A percentile compares a stretch with the other conserved stretches of the same genome.
Conservation (phyloP, 2,113 vertebrate species). For the Triplophysa tibetana region DNA sequence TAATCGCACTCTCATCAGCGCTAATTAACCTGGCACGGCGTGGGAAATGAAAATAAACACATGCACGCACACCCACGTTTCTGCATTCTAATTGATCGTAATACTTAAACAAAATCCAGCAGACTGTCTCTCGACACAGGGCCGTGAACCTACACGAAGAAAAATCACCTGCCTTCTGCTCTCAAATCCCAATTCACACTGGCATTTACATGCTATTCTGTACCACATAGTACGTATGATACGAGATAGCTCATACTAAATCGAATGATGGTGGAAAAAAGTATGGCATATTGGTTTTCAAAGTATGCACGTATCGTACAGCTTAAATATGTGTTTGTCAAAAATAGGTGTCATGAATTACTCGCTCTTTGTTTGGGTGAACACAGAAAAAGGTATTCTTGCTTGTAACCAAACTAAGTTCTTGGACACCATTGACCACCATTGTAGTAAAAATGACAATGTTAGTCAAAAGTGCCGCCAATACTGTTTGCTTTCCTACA, state of each 20-base stretch:
- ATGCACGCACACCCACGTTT: conserved; percentile 20
- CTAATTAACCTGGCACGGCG: conserved; percentile 55
- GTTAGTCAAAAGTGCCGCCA: too few relatives aligned
- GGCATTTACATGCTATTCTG: neutral
- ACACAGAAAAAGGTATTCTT: too few relatives aligned
- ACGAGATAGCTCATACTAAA: conserved; percentile 5
- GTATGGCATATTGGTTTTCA: neutral
- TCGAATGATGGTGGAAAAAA: neutral
- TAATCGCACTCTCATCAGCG: conserved; percentile 52
- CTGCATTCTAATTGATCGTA: conserved; percentile 35
- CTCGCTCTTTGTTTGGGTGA: too few relatives aligned
- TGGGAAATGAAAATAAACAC: conserved; percentile 50
- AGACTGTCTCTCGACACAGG: neutral
- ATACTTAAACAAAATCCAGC: conserved; percentile 37
- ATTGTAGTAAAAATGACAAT: too few relatives aligned
- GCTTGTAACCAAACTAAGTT: too few relatives aligned
- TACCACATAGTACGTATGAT: neutral
- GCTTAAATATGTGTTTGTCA: too few relatives aligned
- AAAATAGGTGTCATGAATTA: too few relatives aligned
- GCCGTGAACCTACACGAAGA: conserved; percentile 9
- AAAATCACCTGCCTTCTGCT: conserved; percentile 6
- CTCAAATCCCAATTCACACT: neutral
- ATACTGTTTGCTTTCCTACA: too few relatives aligned
- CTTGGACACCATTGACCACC: too few relatives aligned
- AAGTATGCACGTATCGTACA: too few relatives aligned